Conservation (phyloP, 2,113 vertebrate genomes). For the Coregonus clupeaformis region DNA sequence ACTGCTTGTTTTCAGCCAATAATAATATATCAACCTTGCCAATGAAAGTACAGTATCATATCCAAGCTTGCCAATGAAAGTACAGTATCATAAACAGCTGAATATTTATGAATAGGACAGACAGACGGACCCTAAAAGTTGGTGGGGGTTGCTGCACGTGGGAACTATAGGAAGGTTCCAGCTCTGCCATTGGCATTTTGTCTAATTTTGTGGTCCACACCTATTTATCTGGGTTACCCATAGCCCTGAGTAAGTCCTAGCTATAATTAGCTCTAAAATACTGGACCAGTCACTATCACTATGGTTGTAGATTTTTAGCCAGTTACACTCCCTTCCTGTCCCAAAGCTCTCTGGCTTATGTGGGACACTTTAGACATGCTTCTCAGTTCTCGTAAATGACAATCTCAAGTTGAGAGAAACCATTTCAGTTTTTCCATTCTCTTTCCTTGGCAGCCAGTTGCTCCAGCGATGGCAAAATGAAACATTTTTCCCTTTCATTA, state of each 20-base stretch:
- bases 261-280: conserved; percentile 39
- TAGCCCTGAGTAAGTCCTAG: conserved; percentile 35
- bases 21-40: not conserved
- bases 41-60: not conserved
- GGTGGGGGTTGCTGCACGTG: not conserved
- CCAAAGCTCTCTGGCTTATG: conserved; percentile 8
- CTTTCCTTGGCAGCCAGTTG: conserved; percentile 4
- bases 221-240: conserved; percentile 67
- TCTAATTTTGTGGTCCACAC: conserved; percentile 28
- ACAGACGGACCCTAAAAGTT: not conserved
- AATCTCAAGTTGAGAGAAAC: not conserved
- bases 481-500: not conserved
- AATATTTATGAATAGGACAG: not conserved
- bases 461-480: not conserved
- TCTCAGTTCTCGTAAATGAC: not conserved
- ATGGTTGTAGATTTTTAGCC: conserved; percentile 13
- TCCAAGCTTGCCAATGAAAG: not conserved
- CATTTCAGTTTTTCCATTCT: not conserved
- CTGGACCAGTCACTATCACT: conserved; percentile 37
- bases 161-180: conserved; percentile 15
- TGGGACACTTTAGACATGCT: conserved; percentile 4
- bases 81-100: not conserved
- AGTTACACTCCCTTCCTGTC: conserved; percentile 13
- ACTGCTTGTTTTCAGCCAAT: not conserved
- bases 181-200: conserved; percentile 44